Base-by-base conservation (phyloP, 2,888 invertebrate genomes). In the Cyclophora albipunctata region DNA sequence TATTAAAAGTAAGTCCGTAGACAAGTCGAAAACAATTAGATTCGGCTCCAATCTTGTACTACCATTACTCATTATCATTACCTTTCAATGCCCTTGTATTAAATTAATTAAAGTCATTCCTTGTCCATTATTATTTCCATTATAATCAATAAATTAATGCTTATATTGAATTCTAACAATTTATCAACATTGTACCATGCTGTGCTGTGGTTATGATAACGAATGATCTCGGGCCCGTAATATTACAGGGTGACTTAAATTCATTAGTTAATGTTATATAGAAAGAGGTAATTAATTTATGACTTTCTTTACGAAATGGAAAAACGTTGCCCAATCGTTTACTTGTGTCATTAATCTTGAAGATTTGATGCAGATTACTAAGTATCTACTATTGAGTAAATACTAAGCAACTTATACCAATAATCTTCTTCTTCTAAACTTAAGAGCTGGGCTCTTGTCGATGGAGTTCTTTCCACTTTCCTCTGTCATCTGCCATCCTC, bases 121-220 rank as follows among this genome's bases (percentile, higher is more conserved):
- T 58, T 61, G 57, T 58, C 43, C 33, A 43, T 59, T 52, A 61
- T 57, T 54, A 57, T 55, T 55, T 51, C 52, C 46, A 44, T 58
- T 52, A 55, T 50, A 57, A 53, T 55, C 56, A 52, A 56, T 60
- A 57, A 66, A 71, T 70, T 68, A 68, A 71, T 69, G 63, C 20
- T 61, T 57, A 59, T 57, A 60, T 58, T 64, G 55, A 66, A 69
- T 69, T 57, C 59, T 42, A 52, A 68, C 73, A 63, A 78, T 82
- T 77, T 69, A 82, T 84, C 79, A 75, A 71, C 58, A 67, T 48
- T 51, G 65, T 67, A 70, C 66, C 78, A 78, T 62, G 78, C 78
- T 81, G 80, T 7, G 78, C 63, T 58, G 54, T 53, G 57, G 55
- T 70, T 70, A 71, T 68, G 69, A 71, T 78, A 70, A 76, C 67